Percentiles rank a stretch among this genome's conserved stretches.
Evolutionary conservation across 2,113 vertebrate species (phyloP).

Genomic region (Grammomys dolichurus): DNA sequence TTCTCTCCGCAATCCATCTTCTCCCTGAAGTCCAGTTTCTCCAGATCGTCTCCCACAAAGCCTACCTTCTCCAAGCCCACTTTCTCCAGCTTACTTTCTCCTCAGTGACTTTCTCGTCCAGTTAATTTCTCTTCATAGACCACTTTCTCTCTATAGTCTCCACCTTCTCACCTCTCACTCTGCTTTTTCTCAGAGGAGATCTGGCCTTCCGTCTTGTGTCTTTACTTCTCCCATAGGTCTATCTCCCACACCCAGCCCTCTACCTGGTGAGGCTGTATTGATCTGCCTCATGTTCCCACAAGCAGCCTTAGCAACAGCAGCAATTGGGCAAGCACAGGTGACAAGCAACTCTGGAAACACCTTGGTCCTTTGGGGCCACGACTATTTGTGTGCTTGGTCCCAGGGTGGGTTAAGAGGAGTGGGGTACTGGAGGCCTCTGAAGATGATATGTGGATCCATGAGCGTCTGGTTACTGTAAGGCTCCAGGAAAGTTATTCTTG

Average conservation of each 20-base stretch:
- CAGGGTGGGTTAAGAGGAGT: neutral
- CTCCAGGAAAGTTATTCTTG: neutral
- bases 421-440: neutral
- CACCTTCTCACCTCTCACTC: neutral
- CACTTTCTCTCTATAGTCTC: neutral
- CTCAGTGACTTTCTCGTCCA: neutral
- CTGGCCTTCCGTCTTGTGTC: too few species aligned
- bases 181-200: neutral
- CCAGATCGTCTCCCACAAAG: neutral
- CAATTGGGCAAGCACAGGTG: neutral
- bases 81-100: neutral
- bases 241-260: too few species aligned
- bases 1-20: neutral
- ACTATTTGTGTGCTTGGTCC: neutral
- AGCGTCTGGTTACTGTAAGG: neutral
- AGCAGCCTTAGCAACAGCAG: neutral
- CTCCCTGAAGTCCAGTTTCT: neutral
- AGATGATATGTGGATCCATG: neutral
- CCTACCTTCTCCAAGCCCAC: neutral
- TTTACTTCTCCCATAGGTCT: too few species aligned
- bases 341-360: neutral
- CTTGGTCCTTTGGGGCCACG: neutral
- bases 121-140: neutral
- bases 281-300: neutral
- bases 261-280: neutral